phyloP scores from a whole-genome alignment of 1,140 invertebrate genomes.

The Calephelis nemesis region DNA sequence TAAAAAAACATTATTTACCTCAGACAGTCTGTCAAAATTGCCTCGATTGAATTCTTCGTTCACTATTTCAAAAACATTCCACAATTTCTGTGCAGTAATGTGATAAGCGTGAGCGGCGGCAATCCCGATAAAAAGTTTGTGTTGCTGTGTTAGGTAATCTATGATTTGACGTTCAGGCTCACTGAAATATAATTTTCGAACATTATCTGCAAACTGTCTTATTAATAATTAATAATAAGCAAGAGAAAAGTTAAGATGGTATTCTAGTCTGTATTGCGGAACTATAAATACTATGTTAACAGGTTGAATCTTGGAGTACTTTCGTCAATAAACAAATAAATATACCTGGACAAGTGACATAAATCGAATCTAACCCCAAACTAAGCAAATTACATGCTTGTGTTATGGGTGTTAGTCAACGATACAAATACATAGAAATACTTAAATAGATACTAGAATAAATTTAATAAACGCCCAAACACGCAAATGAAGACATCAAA shows the following conservation, averaged over 20 bases:
- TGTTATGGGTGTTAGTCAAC: no score
- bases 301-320: no score
- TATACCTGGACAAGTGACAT: background rate
- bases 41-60: slow-evolving; percentile 87
- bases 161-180: slow-evolving; percentile 92
- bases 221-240: no score
- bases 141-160: slow-evolving; percentile 95
- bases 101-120: slow-evolving; percentile 89
- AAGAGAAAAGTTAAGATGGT: background rate
- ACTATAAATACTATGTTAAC: no score
- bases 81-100: slow-evolving; percentile 86
- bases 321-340: no score
- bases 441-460: no score
- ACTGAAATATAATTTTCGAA: slow-evolving; percentile 62
- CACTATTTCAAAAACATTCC: slow-evolving; percentile 89
- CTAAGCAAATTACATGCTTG: no score
- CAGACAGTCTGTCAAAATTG: slow-evolving; percentile 87
- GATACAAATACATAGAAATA: no score
- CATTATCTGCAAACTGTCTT: background rate
- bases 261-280: no score
- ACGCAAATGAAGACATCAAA: no score
- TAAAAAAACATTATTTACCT: slow-evolving; percentile 77
- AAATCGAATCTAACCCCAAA: no score
- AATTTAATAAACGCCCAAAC: no score
- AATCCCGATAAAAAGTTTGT: slow-evolving; percentile 93